Base-by-base conservation (phyloP, 1,140 invertebrate species). In the Hyphantria cunea region DNA sequence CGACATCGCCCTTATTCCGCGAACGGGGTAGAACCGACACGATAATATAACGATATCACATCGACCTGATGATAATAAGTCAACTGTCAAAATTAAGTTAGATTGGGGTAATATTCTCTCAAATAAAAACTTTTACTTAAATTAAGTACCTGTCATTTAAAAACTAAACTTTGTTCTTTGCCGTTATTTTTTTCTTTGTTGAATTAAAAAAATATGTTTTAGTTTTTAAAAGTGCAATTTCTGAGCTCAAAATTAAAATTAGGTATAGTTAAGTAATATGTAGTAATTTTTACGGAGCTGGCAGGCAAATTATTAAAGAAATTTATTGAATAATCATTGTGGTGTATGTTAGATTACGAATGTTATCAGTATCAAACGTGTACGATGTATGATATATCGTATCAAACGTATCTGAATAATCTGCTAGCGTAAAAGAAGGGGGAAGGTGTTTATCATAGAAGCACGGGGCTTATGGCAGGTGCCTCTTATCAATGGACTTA, bases 381-480 rank as follows among this genome's bases (percentile, higher is more conserved):
- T 25, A 25, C 17, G 17, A 25, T 25, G 17, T 25, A 25, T 25
- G 49, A 25, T 13, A 33, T 11, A 59, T 39, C 8, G 37, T 10
- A n/a, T 39, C 37, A 47, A 39, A 15, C 33, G 64, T 39, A 61
- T 54, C 64, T 58, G 55, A 68, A 59, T 68, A 68, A 61, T 44
- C 37, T 42, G 33, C 11, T 17, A 37, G 71, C 72, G 60, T 48
- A 71, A 85, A 85, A 78, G 83, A 84, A 78, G 84, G 86, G 73
- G 63, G 77, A 54, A 51, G 58, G 56, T 47, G 64, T 79, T 82
- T 88, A 87, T 87, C 80, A 77, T 52, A 80, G 77, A 66, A 74
- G 74, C 76, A 78, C 74, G 74, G 51, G 76, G 72, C 70, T 66
- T 64, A 70, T 80, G 76, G 75, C 86, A 85, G 81, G 83, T 82